phyloP scores from a whole-genome alignment of 2,888 invertebrate genomes.

The Euplagia quadripunctaria region DNA sequence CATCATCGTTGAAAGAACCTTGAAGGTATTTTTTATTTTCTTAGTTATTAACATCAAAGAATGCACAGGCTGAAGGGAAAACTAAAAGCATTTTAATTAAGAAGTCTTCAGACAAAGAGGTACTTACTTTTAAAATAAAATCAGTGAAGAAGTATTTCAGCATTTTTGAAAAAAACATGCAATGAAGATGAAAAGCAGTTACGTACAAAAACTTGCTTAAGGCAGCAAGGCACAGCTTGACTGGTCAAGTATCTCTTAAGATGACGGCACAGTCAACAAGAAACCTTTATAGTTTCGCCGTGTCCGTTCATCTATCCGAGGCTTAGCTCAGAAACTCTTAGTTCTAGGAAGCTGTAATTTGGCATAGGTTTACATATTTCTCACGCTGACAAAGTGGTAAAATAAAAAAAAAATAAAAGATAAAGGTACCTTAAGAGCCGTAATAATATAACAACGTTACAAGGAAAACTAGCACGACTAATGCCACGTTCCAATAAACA shows the following conservation, averaged over 20 bases:
- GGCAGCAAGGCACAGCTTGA: background rate
- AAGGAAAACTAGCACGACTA: too few species aligned
- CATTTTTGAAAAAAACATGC: background rate
- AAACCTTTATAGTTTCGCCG: too few species aligned
- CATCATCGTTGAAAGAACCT: background rate
- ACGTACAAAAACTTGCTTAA: background rate
- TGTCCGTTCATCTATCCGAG: too few species aligned
- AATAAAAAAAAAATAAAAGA: too few species aligned
- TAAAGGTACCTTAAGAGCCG: too few species aligned
- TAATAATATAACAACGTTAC: too few species aligned
- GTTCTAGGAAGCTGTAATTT: too few species aligned
- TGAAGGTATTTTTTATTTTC: background rate
- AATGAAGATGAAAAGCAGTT: background rate
- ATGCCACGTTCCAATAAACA: too few species aligned
- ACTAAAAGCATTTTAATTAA: background rate
- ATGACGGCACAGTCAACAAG: background rate
- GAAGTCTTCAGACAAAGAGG: background rate
- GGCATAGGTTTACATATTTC: too few species aligned
- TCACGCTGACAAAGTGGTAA: too few species aligned
- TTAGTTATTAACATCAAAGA: background rate
- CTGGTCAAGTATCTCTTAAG: background rate
- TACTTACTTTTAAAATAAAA: background rate
- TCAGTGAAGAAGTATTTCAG: background rate
- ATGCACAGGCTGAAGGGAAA: background rate
- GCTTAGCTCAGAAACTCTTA: too few species aligned